These are phyloP conservation scores for Trypoxylon attenuatum DNA, from an alignment of 2,888 invertebrate species.

Conservation along the genomic window DNA sequence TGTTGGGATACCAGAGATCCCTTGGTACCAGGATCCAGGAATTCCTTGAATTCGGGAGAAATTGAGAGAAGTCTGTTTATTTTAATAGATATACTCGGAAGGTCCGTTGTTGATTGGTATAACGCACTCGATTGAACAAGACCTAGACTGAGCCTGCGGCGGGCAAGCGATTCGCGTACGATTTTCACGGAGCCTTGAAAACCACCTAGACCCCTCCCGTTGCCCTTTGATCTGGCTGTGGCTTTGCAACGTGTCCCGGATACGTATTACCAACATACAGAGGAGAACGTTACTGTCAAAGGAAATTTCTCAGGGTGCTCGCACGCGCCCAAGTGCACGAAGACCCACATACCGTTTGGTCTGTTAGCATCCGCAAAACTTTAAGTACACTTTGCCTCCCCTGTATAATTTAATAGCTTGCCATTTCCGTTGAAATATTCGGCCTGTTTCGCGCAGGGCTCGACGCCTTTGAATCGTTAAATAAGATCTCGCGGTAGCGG, in stretches of 20 bases:
- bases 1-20: too few relatives aligned
- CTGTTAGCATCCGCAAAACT: conserved; percentile 8
- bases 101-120: conserved; percentile 18
- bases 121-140: conserved; percentile 11
- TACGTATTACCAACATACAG: conserved; percentile 21
- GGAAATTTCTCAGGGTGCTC: conserved; percentile 24
- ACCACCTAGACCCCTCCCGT: conserved; percentile 5
- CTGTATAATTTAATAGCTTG: conserved; percentile 30
- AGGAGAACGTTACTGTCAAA: conserved; percentile 33
- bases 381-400: conserved; percentile 31
- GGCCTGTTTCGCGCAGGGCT: conserved; percentile 3
- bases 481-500: conserved; percentile 1
- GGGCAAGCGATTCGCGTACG: conserved; percentile 22
- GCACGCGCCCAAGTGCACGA: background rate
- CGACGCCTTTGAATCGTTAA: conserved; percentile 22
- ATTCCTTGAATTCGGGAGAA: too few relatives aligned
- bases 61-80: too few relatives aligned
- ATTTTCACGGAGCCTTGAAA: conserved; percentile 24
- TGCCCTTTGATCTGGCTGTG: conserved; percentile 36
- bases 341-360: too few relatives aligned
- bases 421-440: conserved; percentile 13
- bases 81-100: too few relatives aligned
- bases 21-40: too few relatives aligned
- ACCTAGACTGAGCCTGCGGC: background rate
- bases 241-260: conserved; percentile 29